Percentiles rank a stretch among this genome's conserved stretches.
These are phyloP conservation scores for Porphyrio hochstetteri DNA, from an alignment of 2,113 vertebrate genomes.

Conservation along the genomic window DNA sequence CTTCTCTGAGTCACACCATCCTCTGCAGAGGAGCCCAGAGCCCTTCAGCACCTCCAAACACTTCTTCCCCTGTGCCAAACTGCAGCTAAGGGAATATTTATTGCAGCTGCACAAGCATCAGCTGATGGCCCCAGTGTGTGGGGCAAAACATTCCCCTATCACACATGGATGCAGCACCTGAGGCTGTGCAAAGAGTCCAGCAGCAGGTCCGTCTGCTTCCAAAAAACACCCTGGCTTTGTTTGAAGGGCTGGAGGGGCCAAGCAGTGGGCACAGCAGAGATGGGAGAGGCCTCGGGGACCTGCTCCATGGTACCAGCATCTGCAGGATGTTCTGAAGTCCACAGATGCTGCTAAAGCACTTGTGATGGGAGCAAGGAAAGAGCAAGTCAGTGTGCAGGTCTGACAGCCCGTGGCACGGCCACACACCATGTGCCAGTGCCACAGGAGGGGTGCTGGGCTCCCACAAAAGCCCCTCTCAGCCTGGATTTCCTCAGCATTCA, in stretches of 20 bases:
- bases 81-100: neutral
- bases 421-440: rapidly evolving
- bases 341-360: neutral
- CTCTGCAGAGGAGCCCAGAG: neutral
- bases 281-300: neutral
- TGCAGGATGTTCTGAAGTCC: neutral
- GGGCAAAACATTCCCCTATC: neutral
- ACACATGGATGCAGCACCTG: neutral
- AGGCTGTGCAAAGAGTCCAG: neutral
- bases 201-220: neutral
- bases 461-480: neutral
- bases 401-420: rapidly evolving
- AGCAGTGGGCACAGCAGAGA: rapidly evolving
- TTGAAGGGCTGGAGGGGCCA: neutral
- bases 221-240: neutral
- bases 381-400: rapidly evolving
- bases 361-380: neutral
- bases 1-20: neutral
- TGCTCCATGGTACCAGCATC: neutral
- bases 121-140: neutral
- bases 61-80: neutral
- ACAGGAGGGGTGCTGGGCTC: neutral
- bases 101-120: slow-evolving; percentile 14
- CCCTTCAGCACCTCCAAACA: neutral
- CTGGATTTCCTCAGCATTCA: rapidly evolving